Percentiles rank a stretch among this genome's conserved stretches.
phyloP scores from a whole-genome alignment of 2,888 invertebrate species.

The Lycophotia porphyrea region DNA sequence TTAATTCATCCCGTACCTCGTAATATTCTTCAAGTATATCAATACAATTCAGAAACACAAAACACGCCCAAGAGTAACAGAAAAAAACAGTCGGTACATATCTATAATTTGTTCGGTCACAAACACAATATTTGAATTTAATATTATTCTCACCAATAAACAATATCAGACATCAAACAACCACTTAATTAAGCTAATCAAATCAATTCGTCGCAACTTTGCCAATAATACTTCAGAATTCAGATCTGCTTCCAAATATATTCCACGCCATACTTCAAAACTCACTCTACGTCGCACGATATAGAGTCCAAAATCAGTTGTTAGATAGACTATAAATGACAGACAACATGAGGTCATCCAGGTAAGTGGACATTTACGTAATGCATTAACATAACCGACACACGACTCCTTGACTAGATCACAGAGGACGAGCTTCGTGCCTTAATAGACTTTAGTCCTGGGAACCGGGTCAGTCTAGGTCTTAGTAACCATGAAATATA shows the following conservation, averaged over 20 bases:
- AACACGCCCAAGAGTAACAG: neutral
- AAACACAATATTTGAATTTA: neutral
- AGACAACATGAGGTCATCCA: constrained; percentile 74
- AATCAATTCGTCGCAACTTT: constrained; percentile 48
- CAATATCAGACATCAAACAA: constrained; percentile 26
- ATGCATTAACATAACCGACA: constrained; percentile 68
- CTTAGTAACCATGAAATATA: neutral
- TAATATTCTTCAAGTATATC: neutral
- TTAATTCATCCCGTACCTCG: too few relatives aligned
- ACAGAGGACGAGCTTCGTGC: constrained; percentile 12
- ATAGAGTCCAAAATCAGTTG: constrained; percentile 38
- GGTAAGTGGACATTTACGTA: constrained; percentile 70
- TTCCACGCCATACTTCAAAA: constrained; percentile 9
- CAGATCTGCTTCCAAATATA: constrained; percentile 27
- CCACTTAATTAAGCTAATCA: constrained; percentile 25
- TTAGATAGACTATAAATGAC: constrained; percentile 43
- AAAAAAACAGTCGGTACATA: neutral
- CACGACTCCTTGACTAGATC: constrained; percentile 56
- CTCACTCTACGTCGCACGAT: neutral
- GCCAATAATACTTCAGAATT: constrained; percentile 47
- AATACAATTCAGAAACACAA: neutral
- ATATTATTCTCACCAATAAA: constrained; percentile 10
- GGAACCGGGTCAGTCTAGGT: constrained; percentile 31
- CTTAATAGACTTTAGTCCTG: constrained; percentile 24
- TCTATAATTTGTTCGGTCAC: neutral